phyloP scores from a whole-genome alignment of 2,888 invertebrate genomes.

The Pharmacophagus antenor region DNA sequence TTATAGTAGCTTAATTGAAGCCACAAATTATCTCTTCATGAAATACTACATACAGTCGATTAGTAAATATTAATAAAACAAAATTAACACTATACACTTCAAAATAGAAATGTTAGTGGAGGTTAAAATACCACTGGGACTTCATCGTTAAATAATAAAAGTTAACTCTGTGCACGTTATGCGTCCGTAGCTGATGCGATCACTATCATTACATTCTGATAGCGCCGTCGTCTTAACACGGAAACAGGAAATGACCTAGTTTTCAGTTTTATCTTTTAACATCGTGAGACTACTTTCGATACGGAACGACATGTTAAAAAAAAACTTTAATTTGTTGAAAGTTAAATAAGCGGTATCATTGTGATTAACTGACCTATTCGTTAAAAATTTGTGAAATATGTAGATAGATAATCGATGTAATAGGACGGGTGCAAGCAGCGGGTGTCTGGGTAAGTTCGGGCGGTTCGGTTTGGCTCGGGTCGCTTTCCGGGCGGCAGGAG shows the following conservation, averaged over 20 bases:
- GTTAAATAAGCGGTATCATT: slow-evolving; percentile 23
- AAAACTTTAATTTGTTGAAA: neutral
- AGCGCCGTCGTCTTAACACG: slow-evolving; percentile 13
- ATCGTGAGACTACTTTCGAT: neutral
- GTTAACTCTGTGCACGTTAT: slow-evolving; percentile 23
- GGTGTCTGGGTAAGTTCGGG: slow-evolving; percentile 47
- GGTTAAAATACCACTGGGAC: slow-evolving; percentile 12
- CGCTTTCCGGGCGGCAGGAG: slow-evolving; percentile 55
- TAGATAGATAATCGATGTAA: slow-evolving; percentile 48
- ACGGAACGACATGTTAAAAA: neutral
- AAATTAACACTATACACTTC: neutral
- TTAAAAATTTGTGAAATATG: slow-evolving; percentile 40
- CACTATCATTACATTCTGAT: slow-evolving; percentile 24
- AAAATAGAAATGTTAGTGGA: neutral
- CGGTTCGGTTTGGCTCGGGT: slow-evolving; percentile 59
- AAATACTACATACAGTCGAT: neutral
- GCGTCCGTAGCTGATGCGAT: slow-evolving; percentile 23
- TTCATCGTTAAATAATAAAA: slow-evolving; percentile 28
- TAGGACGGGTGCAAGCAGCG: slow-evolving; percentile 44
- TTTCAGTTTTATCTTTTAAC: slow-evolving; percentile 19
- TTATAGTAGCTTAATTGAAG: too few species aligned
- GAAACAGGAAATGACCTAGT: slow-evolving; percentile 28
- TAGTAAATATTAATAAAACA: neutral
- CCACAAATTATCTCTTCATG: too few species aligned
- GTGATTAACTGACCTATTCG: too few species aligned